These are phyloP conservation scores for Luehdorfia chinensis DNA, from an alignment of 1,140 invertebrate genomes.

Conservation along the genomic window DNA sequence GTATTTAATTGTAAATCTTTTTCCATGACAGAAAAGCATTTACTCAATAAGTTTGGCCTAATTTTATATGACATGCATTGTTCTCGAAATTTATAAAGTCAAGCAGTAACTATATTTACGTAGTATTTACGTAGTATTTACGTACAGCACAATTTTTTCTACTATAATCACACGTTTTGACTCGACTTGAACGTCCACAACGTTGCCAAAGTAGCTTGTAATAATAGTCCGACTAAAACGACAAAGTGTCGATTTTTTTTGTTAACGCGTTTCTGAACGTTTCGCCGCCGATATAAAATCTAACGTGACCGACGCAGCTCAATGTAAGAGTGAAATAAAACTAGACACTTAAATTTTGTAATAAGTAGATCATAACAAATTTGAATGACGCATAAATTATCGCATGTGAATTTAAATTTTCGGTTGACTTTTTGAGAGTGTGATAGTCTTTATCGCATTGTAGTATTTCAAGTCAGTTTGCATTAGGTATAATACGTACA, in stretches of 20 bases:
- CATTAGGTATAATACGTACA: constrained; percentile 37
- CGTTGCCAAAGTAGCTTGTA: constrained; percentile 73
- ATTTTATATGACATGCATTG: constrained; percentile 49
- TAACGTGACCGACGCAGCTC: constrained; percentile 40
- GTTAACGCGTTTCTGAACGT: constrained; percentile 11
- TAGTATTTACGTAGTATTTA: not conserved
- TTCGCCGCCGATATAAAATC: constrained; percentile 12
- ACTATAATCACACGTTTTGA: constrained; percentile 28
- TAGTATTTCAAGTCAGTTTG: constrained; percentile 40
- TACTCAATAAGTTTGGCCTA: constrained; percentile 68
- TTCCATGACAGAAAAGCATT: constrained; percentile 71
- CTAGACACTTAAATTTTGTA: constrained; percentile 45
- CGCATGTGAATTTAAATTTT: constrained; percentile 16
- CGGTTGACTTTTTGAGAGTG: constrained; percentile 19
- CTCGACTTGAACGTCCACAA: constrained; percentile 58
- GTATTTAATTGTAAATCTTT: constrained; percentile 50
- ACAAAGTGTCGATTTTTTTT: constrained; percentile 13
- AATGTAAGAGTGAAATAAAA: constrained; percentile 41
- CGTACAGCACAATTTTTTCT: constrained; percentile 48
- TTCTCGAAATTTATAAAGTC: too few species aligned
- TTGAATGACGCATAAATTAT: constrained; percentile 24
- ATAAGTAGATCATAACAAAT: constrained; percentile 32
- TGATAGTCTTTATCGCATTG: constrained; percentile 29
- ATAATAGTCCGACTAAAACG: constrained; percentile 28
- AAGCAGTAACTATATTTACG: too few species aligned